Base-by-base conservation (phyloP, 2,113 vertebrate genomes). In the Paramormyrops kingsleyae region DNA sequence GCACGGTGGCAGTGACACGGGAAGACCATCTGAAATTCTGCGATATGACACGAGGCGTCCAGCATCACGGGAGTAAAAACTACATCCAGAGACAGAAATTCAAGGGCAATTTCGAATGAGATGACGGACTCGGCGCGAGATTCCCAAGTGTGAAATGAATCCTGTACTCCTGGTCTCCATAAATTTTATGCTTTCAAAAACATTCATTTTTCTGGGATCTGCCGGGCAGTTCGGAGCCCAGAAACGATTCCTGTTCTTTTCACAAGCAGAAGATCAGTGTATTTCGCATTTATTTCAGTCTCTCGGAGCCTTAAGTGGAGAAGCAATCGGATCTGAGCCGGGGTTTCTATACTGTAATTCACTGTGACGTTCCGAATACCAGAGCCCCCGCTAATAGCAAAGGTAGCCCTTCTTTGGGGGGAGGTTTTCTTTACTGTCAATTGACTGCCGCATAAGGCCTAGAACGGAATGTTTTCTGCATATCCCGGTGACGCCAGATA, bases 171-270 rank as follows among this genome's bases (percentile, higher is more conserved):
- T 53, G 85, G 85, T 39, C 50, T 87, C 47, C 44, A 56, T 49
- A 53, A 53, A 35, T 87, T 87, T 53, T n/a, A 35, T 47, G 42
- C 42, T 84, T 84, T 84, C 44, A 39, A 46, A 46, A 84, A 84
- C 83, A 84, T 84, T 84, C 21, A 84, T 84, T 84, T 84, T 84
- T 84, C 83, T n/a, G 83, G 83, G 44, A 84, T 84, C 39, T 24
- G 19, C 21, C 19, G 9, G 1, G 7, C 19, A 84, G 19, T 10
- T 21, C 19, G 24, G 19, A 84, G 44, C 42, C 83, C 46, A 46
- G 24, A 47, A 84, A 84, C 19, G 83, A 46, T 47, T 84, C 44
- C 39, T 17, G 19, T 21, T 84, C 83, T 84, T 84, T 84, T 84
- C 83, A 84, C 35, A 39, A 21, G 83, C 9, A 84, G 39, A 84